A percentile compares a stretch with the other conserved stretches of the same genome.
Conservation (phyloP, 2,888 invertebrate species). For the Leptinotarsa tumamoca region DNA sequence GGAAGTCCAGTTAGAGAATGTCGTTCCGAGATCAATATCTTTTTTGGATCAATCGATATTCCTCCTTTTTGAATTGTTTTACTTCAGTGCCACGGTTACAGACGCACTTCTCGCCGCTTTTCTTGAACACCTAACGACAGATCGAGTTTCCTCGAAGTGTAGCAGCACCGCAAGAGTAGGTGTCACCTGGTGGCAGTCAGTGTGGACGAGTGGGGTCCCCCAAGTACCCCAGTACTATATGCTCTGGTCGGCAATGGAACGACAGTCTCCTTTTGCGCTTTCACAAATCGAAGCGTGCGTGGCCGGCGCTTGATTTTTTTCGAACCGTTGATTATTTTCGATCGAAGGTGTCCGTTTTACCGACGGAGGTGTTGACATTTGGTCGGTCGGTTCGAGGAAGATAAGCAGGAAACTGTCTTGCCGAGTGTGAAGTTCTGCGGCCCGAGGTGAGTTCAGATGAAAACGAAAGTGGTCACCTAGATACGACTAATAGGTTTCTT, state of each 20-base stretch:
- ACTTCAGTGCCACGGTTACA: not conserved
- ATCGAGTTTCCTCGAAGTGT: conserved; percentile 13
- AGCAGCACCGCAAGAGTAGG: conserved; percentile 35
- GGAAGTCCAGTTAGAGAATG: too few species aligned
- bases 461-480: conserved; percentile 28
- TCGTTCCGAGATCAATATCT: too few species aligned
- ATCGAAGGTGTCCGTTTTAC: not conserved
- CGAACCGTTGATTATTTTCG: not conserved
- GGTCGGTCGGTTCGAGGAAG: not conserved
- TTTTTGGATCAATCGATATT: too few species aligned
- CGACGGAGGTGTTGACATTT: not conserved
- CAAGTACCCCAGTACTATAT: conserved; percentile 33
- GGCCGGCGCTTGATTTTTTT: conserved; percentile 15
- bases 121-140: not conserved
- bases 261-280: conserved; percentile 38
- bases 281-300: conserved; percentile 27
- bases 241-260: conserved; percentile 29
- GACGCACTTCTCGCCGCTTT: not conserved
- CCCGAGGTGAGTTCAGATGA: conserved; percentile 23
- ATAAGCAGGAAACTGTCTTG: not conserved
- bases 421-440: not conserved
- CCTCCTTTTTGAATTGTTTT: too few species aligned
- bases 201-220: conserved; percentile 32
- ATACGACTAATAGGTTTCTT: conserved; percentile 9
- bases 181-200: conserved; percentile 22